Evolutionary conservation across 2,888 invertebrate genomes (phyloP).

Genomic region (Pocota personata): DNA sequence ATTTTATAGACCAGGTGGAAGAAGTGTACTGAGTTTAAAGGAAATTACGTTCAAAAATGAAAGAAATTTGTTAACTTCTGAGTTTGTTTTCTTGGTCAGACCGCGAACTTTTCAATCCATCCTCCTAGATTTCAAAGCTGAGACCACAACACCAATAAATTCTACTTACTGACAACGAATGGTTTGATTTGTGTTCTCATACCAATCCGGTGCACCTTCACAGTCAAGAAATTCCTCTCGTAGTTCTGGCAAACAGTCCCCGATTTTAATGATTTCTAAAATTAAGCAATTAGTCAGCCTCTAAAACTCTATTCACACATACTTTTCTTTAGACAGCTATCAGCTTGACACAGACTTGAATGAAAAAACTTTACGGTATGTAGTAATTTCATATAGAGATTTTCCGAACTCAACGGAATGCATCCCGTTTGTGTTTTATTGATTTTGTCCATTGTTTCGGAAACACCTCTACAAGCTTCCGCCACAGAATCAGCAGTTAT

Average conservation of each 20-base stretch:
- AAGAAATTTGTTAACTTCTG: too few relatives aligned
- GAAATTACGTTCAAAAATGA: too few relatives aligned
- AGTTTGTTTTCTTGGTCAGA: too few relatives aligned
- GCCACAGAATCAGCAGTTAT: slow-evolving; percentile 81
- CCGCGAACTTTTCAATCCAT: too few relatives aligned
- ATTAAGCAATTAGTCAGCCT: not conserved
- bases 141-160: too few relatives aligned
- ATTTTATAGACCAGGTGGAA: too few relatives aligned
- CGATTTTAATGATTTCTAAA: slow-evolving; percentile 79
- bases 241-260: slow-evolving; percentile 82
- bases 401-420: slow-evolving; percentile 79
- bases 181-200: slow-evolving; percentile 82
- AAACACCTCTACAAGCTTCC: slow-evolving; percentile 77
- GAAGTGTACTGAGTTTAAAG: too few relatives aligned
- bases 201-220: slow-evolving; percentile 84
- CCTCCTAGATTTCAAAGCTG: too few relatives aligned
- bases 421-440: slow-evolving; percentile 82
- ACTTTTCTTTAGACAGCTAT: slow-evolving; percentile 29
- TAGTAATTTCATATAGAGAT: slow-evolving; percentile 83
- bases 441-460: slow-evolving; percentile 81
- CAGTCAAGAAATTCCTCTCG: slow-evolving; percentile 84
- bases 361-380: slow-evolving; percentile 82
- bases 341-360: slow-evolving; percentile 80
- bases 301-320: not conserved
- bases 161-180: slow-evolving; percentile 82